phyloP scores from a whole-genome alignment of 1,140 invertebrate species.

The Drosophila melanogaster region DNA sequence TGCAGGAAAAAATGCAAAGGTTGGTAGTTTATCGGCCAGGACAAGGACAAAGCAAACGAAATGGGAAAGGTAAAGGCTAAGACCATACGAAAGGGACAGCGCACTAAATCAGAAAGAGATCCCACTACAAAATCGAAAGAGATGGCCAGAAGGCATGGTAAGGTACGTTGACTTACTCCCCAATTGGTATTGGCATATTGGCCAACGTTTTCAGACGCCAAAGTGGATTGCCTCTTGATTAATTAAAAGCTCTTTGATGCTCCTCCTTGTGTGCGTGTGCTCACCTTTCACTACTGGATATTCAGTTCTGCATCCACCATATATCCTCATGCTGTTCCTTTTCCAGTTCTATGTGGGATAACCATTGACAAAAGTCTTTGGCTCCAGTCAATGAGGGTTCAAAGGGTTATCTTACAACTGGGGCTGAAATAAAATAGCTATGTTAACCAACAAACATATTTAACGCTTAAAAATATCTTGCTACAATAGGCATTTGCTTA shows the following conservation, averaged over 20 bases:
- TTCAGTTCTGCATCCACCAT: neutral
- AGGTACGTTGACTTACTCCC: constrained; percentile 35
- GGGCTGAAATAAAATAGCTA: neutral
- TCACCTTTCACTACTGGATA: constrained; percentile 1
- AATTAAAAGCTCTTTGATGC: constrained; percentile 70
- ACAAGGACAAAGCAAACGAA: constrained; percentile 5
- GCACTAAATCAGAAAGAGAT: neutral
- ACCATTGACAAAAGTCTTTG: constrained; percentile 28
- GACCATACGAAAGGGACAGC: constrained; percentile 1
- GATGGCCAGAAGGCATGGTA: neutral
- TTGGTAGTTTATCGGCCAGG: neutral
- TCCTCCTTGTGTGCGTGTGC: constrained; percentile 15
- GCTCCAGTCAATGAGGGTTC: constrained; percentile 15
- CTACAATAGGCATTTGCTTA: neutral
- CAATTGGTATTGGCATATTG: constrained; percentile 70
- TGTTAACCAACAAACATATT: neutral
- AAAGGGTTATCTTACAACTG: neutral
- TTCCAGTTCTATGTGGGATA: neutral
- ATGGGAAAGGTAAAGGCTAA: constrained; percentile 1
- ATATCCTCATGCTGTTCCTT: constrained; percentile 2
- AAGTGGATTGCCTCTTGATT: constrained; percentile 76
- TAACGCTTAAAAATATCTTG: neutral
- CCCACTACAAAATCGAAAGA: neutral
- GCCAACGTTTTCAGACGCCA: constrained; percentile 61
- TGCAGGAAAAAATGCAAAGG: neutral